phyloP scores from a whole-genome alignment of 2,888 invertebrate genomes.

The Autographa gamma region DNA sequence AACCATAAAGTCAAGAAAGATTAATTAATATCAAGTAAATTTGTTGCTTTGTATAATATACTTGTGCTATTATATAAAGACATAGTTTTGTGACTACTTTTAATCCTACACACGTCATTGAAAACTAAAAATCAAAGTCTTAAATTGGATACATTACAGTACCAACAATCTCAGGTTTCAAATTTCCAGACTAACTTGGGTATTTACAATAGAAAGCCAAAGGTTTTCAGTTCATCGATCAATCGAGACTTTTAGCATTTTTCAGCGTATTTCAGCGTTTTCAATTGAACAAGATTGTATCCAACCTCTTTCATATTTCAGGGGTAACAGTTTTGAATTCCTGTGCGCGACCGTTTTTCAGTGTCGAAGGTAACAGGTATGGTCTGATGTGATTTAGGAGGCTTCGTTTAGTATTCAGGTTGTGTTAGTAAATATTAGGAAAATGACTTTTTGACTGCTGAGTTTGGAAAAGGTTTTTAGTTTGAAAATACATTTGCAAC shows the following conservation, averaged over 20 bases:
- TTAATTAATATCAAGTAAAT: no score
- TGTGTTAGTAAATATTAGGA: not conserved
- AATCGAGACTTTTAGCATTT: conserved; percentile 8
- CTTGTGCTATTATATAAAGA: no score
- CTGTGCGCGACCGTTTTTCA: conserved; percentile 45
- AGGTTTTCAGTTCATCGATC: conserved; percentile 38
- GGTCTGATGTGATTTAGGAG: conserved; percentile 42
- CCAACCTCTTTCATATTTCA: conserved; percentile 56
- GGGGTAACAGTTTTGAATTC: conserved; percentile 36
- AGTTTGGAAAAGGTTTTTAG: not conserved
- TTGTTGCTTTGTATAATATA: no score
- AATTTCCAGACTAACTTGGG: not conserved
- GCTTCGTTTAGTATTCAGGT: not conserved
- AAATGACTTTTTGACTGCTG: not conserved
- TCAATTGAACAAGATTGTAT: conserved; percentile 55
- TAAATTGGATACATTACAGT: no score
- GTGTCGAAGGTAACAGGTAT: conserved; percentile 27
- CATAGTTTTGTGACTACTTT: no score
- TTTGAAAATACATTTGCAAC: no score
- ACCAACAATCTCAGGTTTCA: no score
- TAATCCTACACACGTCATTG: no score
- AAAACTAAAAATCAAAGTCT: no score
- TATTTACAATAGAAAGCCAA: not conserved
- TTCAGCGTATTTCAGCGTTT: conserved; percentile 21
- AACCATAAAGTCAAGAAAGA: no score